Conservation (phyloP, 2,113 vertebrate genomes). For the Gallinago jamesoni region DNA sequence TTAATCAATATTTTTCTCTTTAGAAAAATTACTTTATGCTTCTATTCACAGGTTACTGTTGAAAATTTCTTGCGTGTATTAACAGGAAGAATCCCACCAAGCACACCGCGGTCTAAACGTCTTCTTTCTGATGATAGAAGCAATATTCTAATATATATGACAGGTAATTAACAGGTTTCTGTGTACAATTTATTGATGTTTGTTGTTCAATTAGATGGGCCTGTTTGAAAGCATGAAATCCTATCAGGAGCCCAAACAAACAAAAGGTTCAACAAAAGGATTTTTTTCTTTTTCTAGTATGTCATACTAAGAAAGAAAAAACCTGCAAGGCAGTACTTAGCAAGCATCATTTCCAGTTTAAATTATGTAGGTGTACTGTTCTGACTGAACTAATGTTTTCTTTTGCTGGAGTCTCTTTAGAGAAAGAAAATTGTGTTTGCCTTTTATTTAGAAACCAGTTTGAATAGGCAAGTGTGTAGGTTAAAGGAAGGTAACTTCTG, state of each 20-base stretch:
- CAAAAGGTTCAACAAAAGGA: background rate
- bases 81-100: slow-evolving; percentile 92
- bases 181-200: background rate
- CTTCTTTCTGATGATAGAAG: slow-evolving; percentile 97
- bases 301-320: background rate
- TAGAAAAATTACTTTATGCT: background rate
- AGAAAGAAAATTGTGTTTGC: background rate
- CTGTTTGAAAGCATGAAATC: background rate
- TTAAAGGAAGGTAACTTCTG: background rate
- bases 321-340: background rate
- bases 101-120: slow-evolving; percentile 93
- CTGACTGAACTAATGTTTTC: background rate
- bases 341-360: background rate
- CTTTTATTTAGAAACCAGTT: background rate
- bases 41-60: slow-evolving; percentile 88
- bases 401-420: background rate
- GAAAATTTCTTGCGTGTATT: slow-evolving; percentile 96
- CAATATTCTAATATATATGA: slow-evolving; percentile 98
- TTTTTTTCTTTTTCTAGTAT: background rate
- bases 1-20: background rate
- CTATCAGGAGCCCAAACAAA: background rate
- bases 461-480: background rate
- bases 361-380: background rate
- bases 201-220: background rate
- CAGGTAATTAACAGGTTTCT: slow-evolving; percentile 77